phyloP scores from a whole-genome alignment of 2,797 vertebrate genomes.

The Coluber constrictor region DNA sequence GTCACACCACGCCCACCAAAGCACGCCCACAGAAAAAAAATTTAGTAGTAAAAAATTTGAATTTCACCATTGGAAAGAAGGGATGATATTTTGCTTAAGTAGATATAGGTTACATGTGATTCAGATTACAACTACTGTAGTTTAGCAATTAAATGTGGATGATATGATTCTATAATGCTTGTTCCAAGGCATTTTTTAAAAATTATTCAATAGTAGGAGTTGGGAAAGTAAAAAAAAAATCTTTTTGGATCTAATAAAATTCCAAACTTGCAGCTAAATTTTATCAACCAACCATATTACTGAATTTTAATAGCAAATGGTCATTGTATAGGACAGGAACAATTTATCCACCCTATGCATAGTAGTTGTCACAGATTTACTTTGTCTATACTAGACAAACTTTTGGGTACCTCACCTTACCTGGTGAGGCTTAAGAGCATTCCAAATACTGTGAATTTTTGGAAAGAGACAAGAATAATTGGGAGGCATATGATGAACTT shows the following conservation, averaged over 20 bases:
- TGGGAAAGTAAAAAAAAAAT: not conserved
- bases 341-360: not conserved
- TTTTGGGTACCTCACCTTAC: not conserved
- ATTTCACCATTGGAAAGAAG: not conserved
- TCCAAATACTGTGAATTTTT: not conserved
- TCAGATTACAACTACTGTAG: not conserved
- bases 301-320: not conserved
- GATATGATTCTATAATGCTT: not conserved
- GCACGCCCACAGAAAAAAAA: too few relatives aligned
- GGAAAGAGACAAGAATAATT: not conserved
- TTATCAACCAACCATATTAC: not conserved
- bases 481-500: not conserved
- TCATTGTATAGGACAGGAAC: not conserved
- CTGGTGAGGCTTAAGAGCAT: not conserved
- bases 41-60: too few relatives aligned
- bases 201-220: not conserved
- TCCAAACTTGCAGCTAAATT: not conserved
- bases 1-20: too few relatives aligned
- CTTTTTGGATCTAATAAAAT: not conserved
- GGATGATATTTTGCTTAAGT: not conserved
- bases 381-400: not conserved
- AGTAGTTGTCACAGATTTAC: not conserved
- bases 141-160: not conserved
- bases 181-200: not conserved
- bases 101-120: not conserved